Base-by-base conservation (phyloP, 2,113 vertebrate genomes). In the Mola mola region DNA sequence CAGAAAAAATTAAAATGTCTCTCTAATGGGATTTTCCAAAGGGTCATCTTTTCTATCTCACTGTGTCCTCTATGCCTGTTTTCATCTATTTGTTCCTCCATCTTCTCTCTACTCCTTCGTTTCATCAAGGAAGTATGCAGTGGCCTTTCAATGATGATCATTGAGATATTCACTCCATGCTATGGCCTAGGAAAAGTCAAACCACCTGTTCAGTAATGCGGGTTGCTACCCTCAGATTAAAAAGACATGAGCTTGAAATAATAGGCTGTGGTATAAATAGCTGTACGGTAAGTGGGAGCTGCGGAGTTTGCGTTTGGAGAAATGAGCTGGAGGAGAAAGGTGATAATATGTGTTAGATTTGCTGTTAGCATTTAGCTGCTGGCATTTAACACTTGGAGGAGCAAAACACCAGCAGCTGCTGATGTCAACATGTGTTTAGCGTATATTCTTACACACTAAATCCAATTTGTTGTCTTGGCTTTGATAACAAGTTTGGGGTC, bases 171-270 rank as follows among this genome's bases (percentile, higher is more conserved):
- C 25, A 5, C 19, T 21, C 33, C 24, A n/a, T 21, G 29, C n/a
- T n/a, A n/a, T n/a, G n/a, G n/a, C n/a, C n/a, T n/a, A n/a, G n/a
- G n/a, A n/a, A n/a, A n/a, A n/a, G n/a, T n/a, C 12, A 25, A 75
- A 69, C 15, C 72, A 62, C 78, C 64, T 78, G 72, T 48, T 72
- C 33, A 69, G 62, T 57, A 50, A 71, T 38, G 56, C 58, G 52
- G 74, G 74, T 62, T 47, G 48, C 60, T 66, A 68, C 76, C 65
- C 67, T 76, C 65, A 26, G 67, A 82, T 86, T 81, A 84, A 65
- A 74, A 60, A 74, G 76, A 73, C 74, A 66, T 25, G 68, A 82
- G 77, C 67, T 80, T 79, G 36, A 81, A 86, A 88, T 84, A 81
- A 86, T 75, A 58, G 66, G 72, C 71, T 34, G 52, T 1, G 41